A percentile compares a stretch with the other conserved stretches of the same genome.
Evolutionary conservation across 1,140 invertebrate species (phyloP).

Genomic region (Caenorhabditis inopinata): DNA sequence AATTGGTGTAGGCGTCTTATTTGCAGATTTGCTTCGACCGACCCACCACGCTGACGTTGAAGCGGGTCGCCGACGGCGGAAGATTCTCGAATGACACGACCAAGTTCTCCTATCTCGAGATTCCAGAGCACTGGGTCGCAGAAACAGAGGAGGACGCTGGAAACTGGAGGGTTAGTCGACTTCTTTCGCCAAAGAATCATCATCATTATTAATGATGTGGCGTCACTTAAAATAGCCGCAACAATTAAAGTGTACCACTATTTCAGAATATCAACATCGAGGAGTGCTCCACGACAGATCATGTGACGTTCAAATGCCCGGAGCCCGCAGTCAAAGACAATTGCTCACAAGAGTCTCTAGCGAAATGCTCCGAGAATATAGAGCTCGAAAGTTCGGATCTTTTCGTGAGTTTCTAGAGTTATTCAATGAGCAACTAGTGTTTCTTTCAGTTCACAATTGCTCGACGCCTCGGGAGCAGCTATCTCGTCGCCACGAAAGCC

Average conservation of each 20-base stretch:
- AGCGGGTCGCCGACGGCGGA: neutral
- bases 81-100: neutral
- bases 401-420: neutral
- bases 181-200: neutral
- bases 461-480: neutral
- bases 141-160: neutral
- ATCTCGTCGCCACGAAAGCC: neutral
- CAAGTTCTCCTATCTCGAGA: neutral
- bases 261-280: constrained; percentile 1
- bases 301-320: neutral
- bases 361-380: neutral
- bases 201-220: no score
- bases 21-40: constrained; percentile 23
- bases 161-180: neutral
- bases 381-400: neutral
- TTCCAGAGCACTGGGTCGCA: neutral
- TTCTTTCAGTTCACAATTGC: neutral
- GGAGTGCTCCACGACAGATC: neutral
- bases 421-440: neutral
- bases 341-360: neutral
- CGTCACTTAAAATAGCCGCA: no score
- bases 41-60: neutral
- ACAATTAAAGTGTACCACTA: no score
- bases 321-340: neutral
- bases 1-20: neutral